These are phyloP conservation scores for Doryteuthis pealeii DNA, from an alignment of 1,140 invertebrate genomes.

Conservation along the genomic window DNA sequence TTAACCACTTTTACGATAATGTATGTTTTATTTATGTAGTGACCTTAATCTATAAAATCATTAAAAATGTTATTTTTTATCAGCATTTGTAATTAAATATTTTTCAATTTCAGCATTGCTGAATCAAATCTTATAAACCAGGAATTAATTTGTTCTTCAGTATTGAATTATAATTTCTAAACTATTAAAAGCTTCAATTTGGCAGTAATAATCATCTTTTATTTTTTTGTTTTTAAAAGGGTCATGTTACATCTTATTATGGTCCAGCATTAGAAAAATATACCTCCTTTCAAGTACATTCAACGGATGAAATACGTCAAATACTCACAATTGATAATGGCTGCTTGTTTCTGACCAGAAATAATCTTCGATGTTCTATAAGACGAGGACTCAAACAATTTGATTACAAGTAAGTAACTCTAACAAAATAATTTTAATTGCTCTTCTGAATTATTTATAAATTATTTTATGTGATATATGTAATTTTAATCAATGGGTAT, in stretches of 20 bases:
- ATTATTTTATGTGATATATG: no score
- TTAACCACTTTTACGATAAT: no score
- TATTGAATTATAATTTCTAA: no score
- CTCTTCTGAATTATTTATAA: not conserved
- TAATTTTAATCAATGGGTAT: no score
- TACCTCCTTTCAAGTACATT: constrained; percentile 80
- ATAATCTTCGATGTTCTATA: constrained; percentile 77
- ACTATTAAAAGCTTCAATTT: no score
- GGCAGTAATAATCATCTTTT: not conserved
- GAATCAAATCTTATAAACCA: no score
- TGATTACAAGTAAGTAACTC: constrained; percentile 73
- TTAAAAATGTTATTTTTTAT: no score
- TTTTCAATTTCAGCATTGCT: no score
- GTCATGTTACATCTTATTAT: constrained; percentile 94
- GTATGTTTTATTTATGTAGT: no score
- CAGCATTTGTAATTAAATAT: no score
- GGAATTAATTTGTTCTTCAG: no score
- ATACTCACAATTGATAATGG: constrained; percentile 79
- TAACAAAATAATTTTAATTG: not conserved
- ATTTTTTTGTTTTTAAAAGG: constrained; percentile 66
- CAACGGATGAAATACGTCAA: constrained; percentile 82
- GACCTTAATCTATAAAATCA: no score
- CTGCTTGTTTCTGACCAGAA: constrained; percentile 81
- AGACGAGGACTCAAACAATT: constrained; percentile 84
- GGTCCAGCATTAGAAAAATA: constrained; percentile 86